Base-by-base conservation (phyloP, 1,140 invertebrate genomes). In the Chironomus striatipennis region DNA sequence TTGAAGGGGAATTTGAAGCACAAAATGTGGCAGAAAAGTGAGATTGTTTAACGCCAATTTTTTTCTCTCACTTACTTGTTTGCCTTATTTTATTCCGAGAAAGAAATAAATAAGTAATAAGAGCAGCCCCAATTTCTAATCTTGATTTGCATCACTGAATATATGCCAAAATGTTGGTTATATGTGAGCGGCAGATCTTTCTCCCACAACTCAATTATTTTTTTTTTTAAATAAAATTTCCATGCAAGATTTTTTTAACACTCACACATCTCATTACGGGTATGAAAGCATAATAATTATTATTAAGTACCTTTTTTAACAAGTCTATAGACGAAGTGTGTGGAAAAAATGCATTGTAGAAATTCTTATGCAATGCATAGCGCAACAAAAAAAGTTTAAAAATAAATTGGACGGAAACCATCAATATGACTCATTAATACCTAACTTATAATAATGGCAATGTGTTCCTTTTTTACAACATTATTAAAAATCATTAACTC, bases 1-100 rank as follows among this genome's bases (percentile, higher is more conserved):
- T 12, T 57, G 47, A 57, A 10, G 47, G 47, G 47, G 5, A 57
- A 15, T 57, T 57, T 57, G 47, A 3, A 10, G 43, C 43, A 10
- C 15, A 7, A 47, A 47, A 47, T 47, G 43, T 47, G 43, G 43
- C 43, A 57, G 12, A 57, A 57, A 57, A 34, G n/a, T 47, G 43
- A 57, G 47, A 57, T n/a, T 57, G 47, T 57, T 57, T 57, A 57
- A 57, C 47, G 47, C 47, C 47, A 57, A 57, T 57, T n/a, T 57
- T 57, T 57, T 47, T 47, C 43, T 47, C 15, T 57, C 47, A 12
- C 9, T 57, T 34, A 34, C 5, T 34, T 34, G 24, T 2, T 34
- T 34, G 24, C 24, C 24, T 34, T 34, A 34, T 34, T 34, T 34
- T 34, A 34, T 34, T 2, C 24, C 2, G 24, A 34, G 43, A 47